Conservation (phyloP, 2,888 invertebrate species). For the Cantharis nigra region DNA sequence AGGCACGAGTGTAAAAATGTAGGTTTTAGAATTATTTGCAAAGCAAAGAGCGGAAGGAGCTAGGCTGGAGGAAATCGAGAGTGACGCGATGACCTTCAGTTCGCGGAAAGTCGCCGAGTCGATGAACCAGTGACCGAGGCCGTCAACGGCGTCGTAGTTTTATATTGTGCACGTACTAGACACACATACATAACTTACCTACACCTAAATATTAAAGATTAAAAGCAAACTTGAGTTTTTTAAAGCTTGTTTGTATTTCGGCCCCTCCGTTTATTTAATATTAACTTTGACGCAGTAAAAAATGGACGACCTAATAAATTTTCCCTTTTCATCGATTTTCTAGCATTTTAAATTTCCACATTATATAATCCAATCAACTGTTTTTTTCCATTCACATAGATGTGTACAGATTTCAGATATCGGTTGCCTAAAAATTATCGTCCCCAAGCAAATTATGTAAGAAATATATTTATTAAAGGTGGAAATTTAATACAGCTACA, state of each 20-base stretch:
- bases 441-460: neutral
- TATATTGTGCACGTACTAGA: conserved; percentile 10
- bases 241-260: neutral
- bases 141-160: conserved; percentile 21
- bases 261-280: neutral
- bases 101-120: conserved; percentile 57
- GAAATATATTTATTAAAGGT: no score
- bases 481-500: conserved; percentile 15
- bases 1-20: neutral
- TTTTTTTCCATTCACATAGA: no score
- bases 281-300: neutral
- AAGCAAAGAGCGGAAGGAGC: conserved; percentile 28
- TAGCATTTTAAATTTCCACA: neutral
- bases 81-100: conserved; percentile 52
- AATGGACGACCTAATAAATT: neutral
- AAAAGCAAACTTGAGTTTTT: neutral
- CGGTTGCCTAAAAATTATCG: neutral
- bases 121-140: conserved; percentile 56
- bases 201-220: conserved; percentile 1
- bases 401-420: neutral
- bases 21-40: conserved; percentile 8
- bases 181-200: neutral
- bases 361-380: neutral
- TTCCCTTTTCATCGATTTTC: neutral
- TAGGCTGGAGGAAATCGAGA: conserved; percentile 34